phyloP scores from a whole-genome alignment of 2,888 invertebrate species.

The Hoplodrina ambigua region DNA sequence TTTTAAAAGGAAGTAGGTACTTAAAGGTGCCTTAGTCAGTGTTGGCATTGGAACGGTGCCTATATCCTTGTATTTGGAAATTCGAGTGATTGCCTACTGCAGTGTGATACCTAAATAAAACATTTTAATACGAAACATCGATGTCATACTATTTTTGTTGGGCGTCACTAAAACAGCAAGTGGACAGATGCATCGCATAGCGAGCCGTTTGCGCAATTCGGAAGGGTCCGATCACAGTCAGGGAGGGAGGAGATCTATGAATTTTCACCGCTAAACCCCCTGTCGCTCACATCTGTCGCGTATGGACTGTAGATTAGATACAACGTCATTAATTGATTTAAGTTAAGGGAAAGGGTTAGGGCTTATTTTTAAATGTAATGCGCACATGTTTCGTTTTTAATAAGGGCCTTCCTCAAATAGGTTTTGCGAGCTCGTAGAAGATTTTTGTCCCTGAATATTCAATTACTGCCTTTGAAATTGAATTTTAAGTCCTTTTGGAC shows the following conservation, averaged over 20 bases:
- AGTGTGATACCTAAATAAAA: slow-evolving; percentile 10
- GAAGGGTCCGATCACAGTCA: slow-evolving; percentile 79
- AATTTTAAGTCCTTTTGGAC: slow-evolving; percentile 36
- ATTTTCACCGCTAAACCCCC: slow-evolving; percentile 83
- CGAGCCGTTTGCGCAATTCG: slow-evolving; percentile 87
- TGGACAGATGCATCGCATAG: slow-evolving; percentile 87
- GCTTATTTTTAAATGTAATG: slow-evolving; percentile 73
- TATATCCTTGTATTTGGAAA: slow-evolving; percentile 66
- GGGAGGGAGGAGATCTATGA: slow-evolving; percentile 85
- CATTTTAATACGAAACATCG: slow-evolving; percentile 52
- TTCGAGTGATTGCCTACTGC: slow-evolving; percentile 45
- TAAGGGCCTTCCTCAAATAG: not conserved
- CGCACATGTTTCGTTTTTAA: slow-evolving; percentile 71
- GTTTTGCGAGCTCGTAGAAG: not conserved
- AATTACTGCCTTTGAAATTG: slow-evolving; percentile 33
- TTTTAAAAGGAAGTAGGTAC: slow-evolving; percentile 70
- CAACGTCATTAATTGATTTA: slow-evolving; percentile 88
- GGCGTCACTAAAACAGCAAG: slow-evolving; percentile 72
- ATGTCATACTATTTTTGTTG: slow-evolving; percentile 56
- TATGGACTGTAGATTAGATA: slow-evolving; percentile 84
- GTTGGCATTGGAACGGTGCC: slow-evolving; percentile 65
- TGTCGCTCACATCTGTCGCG: slow-evolving; percentile 88
- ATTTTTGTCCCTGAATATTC: slow-evolving; percentile 10
- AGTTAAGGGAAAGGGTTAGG: slow-evolving; percentile 79
- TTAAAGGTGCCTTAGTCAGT: slow-evolving; percentile 62